These are phyloP conservation scores for Bembecia ichneumoniformis DNA, from an alignment of 2,888 invertebrate genomes.

Conservation along the genomic window DNA sequence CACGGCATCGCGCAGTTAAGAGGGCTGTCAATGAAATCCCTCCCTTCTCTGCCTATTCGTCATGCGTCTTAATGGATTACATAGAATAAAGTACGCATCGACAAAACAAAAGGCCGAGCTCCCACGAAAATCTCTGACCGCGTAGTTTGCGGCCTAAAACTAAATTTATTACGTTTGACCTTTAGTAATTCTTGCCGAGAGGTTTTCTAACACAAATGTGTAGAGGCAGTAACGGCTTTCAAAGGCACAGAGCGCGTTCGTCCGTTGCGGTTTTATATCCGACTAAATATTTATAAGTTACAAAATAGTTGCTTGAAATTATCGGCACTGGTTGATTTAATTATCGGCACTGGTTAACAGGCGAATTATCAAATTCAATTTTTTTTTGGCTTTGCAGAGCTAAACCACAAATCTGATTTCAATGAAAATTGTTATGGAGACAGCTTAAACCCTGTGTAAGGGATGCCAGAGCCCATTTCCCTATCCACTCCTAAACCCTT, in stretches of 20 bases:
- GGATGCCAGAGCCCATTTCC: too few relatives aligned
- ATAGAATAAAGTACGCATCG: conserved; percentile 64
- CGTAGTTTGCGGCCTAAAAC: conserved; percentile 65
- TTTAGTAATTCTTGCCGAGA: conserved; percentile 62
- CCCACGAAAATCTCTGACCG: conserved; percentile 61
- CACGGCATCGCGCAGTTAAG: conserved; percentile 50
- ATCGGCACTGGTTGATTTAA: conserved; percentile 20
- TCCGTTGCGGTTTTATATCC: conserved; percentile 56
- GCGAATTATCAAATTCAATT: too few relatives aligned
- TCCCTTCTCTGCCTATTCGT: conserved; percentile 54
- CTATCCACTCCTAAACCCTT: too few relatives aligned
- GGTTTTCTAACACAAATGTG: conserved; percentile 59
- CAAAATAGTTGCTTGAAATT: conserved; percentile 53
- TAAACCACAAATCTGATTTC: too few relatives aligned
- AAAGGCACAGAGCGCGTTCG: conserved; percentile 48
- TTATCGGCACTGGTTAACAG: too few relatives aligned
- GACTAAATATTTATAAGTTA: conserved; percentile 65
- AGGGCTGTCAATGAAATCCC: conserved; percentile 62
- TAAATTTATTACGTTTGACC: conserved; percentile 71
- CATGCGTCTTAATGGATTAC: conserved; percentile 68
- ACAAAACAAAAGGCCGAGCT: conserved; percentile 62
- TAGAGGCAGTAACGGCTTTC: conserved; percentile 57
- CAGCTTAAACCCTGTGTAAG: too few relatives aligned
- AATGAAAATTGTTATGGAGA: too few relatives aligned
- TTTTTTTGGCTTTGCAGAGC: too few relatives aligned